phyloP scores from a whole-genome alignment of 2,797 vertebrate species.

The Syngnathus rostellatus region DNA sequence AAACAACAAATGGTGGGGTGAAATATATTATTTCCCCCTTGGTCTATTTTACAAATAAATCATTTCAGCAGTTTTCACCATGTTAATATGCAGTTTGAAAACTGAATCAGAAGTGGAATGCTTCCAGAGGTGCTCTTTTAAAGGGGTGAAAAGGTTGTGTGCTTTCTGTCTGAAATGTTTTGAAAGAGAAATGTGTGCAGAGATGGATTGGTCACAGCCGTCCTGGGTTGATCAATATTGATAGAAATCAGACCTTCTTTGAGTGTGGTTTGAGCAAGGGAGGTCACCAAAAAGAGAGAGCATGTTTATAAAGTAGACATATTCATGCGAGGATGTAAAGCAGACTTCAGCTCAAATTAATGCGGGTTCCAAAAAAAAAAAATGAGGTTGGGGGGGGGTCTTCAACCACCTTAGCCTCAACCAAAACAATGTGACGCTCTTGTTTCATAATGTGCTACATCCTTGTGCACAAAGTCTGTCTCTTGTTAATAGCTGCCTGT shows the following conservation, averaged over 20 bases:
- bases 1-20: neutral
- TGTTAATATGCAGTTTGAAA: neutral
- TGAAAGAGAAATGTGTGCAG: neutral
- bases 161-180: neutral
- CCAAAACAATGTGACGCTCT: conserved; percentile 1
- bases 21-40: neutral
- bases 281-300: conserved; percentile 1
- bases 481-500: conserved; percentile 2
- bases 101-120: neutral
- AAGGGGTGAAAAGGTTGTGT: neutral
- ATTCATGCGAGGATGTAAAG: neutral
- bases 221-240: neutral
- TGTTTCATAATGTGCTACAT: neutral
- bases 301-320: neutral
- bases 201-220: neutral
- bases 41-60: neutral
- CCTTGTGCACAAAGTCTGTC: neutral
- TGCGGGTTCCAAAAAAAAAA: neutral
- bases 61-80: neutral
- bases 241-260: neutral
- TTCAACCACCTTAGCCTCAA: neutral
- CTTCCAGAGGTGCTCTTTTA: neutral
- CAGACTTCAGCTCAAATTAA: conserved; percentile 2
- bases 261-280: neutral
- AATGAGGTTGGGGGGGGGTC: too few relatives aligned